Percentiles rank a stretch among this genome's conserved stretches.
Conservation (phyloP, 2,113 vertebrate species). For the Muscicapa adusta region DNA sequence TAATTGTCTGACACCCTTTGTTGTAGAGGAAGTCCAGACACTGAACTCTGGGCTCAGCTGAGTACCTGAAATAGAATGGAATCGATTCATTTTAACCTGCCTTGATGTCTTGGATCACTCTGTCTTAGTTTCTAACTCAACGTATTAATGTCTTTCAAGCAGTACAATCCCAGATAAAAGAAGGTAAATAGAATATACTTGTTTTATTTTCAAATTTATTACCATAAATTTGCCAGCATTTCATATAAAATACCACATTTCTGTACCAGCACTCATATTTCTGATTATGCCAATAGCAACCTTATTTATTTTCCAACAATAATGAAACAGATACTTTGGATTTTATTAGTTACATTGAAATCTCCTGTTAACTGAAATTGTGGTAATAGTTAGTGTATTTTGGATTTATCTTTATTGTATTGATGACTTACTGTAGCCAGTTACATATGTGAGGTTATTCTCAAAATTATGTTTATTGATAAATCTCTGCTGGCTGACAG, state of each 20-base stretch:
- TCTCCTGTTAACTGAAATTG: not conserved
- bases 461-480: not conserved
- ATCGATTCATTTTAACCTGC: not conserved
- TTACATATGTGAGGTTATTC: not conserved
- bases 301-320: accelerated
- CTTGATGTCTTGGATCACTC: not conserved
- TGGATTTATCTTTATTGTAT: not conserved
- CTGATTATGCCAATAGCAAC: accelerated
- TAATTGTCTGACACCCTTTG: not conserved
- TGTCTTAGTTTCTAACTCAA: not conserved
- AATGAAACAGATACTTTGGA: not conserved
- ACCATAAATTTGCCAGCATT: not conserved
- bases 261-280: not conserved
- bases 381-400: conserved; percentile 28
- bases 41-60: not conserved
- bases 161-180: not conserved
- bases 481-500: not conserved
- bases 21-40: not conserved
- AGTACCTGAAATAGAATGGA: not conserved
- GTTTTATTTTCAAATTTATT: not conserved
- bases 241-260: not conserved
- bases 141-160: not conserved
- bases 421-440: not conserved
- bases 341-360: not conserved
- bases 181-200: not conserved